Evolutionary conservation across 2,797 vertebrate genomes (phyloP), one percentile per base, ranked within the genome.

Genomic region (Melanotaenia trifasciata): DNA sequence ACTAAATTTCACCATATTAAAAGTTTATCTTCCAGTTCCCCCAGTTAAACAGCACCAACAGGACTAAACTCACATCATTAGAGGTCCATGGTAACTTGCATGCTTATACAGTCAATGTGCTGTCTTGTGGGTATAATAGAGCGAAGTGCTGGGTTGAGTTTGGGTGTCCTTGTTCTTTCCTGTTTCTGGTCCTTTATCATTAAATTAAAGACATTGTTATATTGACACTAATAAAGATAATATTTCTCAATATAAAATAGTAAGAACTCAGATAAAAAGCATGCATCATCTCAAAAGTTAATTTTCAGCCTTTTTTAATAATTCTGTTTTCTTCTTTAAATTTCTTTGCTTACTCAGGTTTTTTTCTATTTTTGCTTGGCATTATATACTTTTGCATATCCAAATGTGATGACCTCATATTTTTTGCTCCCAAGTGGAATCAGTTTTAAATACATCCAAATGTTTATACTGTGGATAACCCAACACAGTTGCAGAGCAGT

Each of bases 371-470:
- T 12, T 50, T 33, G 26, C 18, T 11, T 28, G 8, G 14, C 13
- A 24, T 16, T 14, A 16, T 10, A 60, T 59, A 57, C 0, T 45
- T 60, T 58, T 61, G 1, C 12, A 10, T 35, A 50, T 59, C 26
- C 13, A 47, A 3, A 56, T 58, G 20, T 28, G 9, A 61, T 64
- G 32, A 50, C 50, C 51, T 60, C n/a, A 63, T 40, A n/a, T 45
- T 30, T 62, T 50, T 58, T 20, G 47, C 26, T 1, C 11, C 33
- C n/a, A 59, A 43, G 14, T 60, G 66, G 33, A 64, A 60, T 75
- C 2, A 51, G 38, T 70, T 80, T 13, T 58, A 20, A 69, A 72
- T 73, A 24, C 36, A 35, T 72, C 57, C 58, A 70, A 53, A 70
- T 56, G 60, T 81, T 70, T 57, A 64, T 64, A 70, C 28, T 53